Conservation (phyloP, 2,797 vertebrate genomes). For the Fistularia commersonii region DNA sequence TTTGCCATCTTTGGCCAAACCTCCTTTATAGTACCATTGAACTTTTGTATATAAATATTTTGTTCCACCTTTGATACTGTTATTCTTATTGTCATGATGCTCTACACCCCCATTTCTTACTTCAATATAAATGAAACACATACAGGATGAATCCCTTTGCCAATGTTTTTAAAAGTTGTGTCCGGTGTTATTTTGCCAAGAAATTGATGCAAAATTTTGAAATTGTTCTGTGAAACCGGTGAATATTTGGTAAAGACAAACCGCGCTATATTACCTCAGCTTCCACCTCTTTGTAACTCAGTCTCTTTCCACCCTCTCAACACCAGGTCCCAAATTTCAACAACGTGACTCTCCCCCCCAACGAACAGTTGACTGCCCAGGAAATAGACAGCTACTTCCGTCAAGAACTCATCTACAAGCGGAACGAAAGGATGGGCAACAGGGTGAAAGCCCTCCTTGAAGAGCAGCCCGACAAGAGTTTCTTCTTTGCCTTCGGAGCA, state of each 20-base stretch:
- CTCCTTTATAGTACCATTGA: neutral
- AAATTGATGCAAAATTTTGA: no score
- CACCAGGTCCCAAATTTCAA: conserved; percentile 84
- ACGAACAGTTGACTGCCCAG: conserved; percentile 82
- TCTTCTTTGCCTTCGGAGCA: conserved; percentile 92
- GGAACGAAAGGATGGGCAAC: conserved; percentile 85
- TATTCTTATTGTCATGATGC: no score
- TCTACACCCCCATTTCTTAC: no score
- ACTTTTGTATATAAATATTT: no score
- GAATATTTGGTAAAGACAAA: no score
- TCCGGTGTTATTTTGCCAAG: no score
- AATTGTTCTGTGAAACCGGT: no score
- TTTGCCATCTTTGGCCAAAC: conserved; percentile 22
- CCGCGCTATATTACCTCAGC: neutral
- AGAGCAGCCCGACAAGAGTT: conserved; percentile 83
- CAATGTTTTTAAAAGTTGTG: no score
- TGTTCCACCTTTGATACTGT: no score
- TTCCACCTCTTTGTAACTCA: no score
- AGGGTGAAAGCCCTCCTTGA: conserved; percentile 82
- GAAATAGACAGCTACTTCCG: conserved; percentile 89
- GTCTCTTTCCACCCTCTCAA: neutral
- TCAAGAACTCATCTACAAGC: conserved; percentile 87
- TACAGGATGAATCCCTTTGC: no score
- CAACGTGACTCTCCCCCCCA: conserved; percentile 80
- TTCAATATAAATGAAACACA: no score